A percentile compares a stretch with the other conserved stretches of the same genome.
Conservation (phyloP, 1,140 invertebrate species). For the Mylabris phalerata region DNA sequence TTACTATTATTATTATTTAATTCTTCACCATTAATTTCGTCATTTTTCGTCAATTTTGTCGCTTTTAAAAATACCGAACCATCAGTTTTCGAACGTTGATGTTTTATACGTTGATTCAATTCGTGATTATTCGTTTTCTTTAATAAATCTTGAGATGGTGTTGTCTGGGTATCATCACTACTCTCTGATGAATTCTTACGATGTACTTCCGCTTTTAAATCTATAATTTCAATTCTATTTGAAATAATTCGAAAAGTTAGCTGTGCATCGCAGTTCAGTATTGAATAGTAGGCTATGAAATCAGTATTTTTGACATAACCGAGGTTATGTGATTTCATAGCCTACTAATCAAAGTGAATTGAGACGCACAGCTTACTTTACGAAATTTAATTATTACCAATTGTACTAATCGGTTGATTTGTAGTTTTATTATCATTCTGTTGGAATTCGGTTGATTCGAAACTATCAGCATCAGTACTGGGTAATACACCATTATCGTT, state of each 20-base stretch:
- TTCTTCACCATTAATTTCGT: no score
- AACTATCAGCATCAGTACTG: constrained; percentile 46
- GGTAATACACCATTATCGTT: constrained; percentile 26
- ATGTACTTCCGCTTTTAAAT: constrained; percentile 88
- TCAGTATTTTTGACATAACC: no score
- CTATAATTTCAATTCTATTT: constrained; percentile 39
- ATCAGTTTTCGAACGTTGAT: constrained; percentile 24
- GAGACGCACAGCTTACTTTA: neutral
- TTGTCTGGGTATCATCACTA: constrained; percentile 48
- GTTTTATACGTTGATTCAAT: constrained; percentile 1
- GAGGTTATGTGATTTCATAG: no score
- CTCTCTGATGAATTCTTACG: constrained; percentile 85
- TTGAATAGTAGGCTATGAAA: no score
- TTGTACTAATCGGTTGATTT: constrained; percentile 52
- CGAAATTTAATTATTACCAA: constrained; percentile 47
- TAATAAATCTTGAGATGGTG: constrained; percentile 2
- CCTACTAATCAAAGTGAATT: no score
- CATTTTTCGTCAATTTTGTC: neutral
- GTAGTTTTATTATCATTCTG: constrained; percentile 38
- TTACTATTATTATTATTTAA: no score
- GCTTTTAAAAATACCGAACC: neutral
- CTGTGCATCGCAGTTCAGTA: no score
- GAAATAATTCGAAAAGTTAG: neutral
- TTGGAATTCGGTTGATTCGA: constrained; percentile 55
- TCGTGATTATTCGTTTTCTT: constrained; percentile 15